phyloP scores from a whole-genome alignment of 1,140 invertebrate species.

The Rhagoletis zephyria region DNA sequence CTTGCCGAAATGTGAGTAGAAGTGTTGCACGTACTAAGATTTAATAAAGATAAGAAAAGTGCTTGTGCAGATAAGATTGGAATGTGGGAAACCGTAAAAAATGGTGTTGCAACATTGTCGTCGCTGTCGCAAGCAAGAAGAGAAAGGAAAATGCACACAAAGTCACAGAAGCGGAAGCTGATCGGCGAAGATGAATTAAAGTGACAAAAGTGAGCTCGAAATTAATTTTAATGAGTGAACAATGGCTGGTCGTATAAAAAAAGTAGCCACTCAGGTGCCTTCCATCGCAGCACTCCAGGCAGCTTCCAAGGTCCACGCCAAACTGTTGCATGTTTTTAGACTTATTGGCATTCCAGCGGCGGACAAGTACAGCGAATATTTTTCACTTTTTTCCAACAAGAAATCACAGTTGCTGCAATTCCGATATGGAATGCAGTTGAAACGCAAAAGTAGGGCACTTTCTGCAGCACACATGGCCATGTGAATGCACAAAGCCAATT shows the following conservation, averaged over 20 bases:
- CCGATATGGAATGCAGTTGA: conserved; percentile 16
- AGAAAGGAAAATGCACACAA: not conserved
- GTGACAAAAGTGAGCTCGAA: conserved; percentile 24
- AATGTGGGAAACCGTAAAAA: conserved; percentile 44
- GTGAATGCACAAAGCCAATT: conserved; percentile 11
- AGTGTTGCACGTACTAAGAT: conserved; percentile 40
- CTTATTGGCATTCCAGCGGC: not conserved
- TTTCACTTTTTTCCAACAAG: not conserved
- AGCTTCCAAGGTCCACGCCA: not conserved
- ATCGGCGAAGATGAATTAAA: not conserved
- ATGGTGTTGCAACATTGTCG: not conserved
- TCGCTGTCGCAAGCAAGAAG: not conserved
- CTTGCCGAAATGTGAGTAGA: conserved; percentile 12
- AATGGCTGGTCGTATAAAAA: not conserved
- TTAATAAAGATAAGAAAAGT: conserved; percentile 28
- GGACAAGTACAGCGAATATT: not conserved
- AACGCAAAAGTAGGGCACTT: conserved; percentile 46
- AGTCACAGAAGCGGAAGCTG: conserved; percentile 23
- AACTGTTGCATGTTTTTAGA: not conserved
- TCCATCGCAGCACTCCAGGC: no score
- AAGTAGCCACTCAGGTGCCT: no score
- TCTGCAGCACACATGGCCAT: conserved; percentile 31
- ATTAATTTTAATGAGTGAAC: not conserved
- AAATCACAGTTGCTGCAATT: conserved; percentile 26
- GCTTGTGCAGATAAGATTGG: conserved; percentile 31